phyloP scores from a whole-genome alignment of 1,140 invertebrate genomes.

The Macrobrachium nipponense region DNA sequence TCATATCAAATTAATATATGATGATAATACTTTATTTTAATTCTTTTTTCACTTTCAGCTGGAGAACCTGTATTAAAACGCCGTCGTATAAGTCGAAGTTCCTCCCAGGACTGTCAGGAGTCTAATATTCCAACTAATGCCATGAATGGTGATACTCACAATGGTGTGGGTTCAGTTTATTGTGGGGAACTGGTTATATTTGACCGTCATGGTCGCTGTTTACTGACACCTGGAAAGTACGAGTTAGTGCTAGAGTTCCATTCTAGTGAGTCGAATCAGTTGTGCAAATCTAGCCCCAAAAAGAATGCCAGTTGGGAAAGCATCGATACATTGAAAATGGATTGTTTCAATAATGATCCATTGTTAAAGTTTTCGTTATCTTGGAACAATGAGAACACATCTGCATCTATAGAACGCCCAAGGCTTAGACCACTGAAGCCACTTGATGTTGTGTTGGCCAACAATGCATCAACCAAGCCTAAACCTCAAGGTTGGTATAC shows the following conservation, averaged over 20 bases:
- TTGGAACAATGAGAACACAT: slow-evolving; percentile 47
- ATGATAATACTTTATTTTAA: not conserved
- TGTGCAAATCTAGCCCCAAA: slow-evolving; percentile 58
- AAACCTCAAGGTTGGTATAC: slow-evolving; percentile 53
- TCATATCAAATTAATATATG: too few relatives aligned
- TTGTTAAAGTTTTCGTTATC: slow-evolving; percentile 64
- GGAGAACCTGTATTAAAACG: slow-evolving; percentile 63
- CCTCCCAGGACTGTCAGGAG: slow-evolving; percentile 54
- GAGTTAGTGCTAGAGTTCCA: slow-evolving; percentile 79
- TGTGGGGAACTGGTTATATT: slow-evolving; percentile 88
- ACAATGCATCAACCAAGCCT: slow-evolving; percentile 55
- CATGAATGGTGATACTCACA: slow-evolving; percentile 37
- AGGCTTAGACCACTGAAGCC: slow-evolving; percentile 57
- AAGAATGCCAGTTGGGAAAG: slow-evolving; percentile 81
- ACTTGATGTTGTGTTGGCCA: slow-evolving; percentile 57
- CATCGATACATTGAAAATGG: slow-evolving; percentile 74
- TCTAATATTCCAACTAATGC: slow-evolving; percentile 32
- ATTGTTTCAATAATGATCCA: slow-evolving; percentile 69
- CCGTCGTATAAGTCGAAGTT: slow-evolving; percentile 59
- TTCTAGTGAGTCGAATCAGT: slow-evolving; percentile 60
- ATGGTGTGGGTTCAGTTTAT: slow-evolving; percentile 73
- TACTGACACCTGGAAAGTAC: slow-evolving; percentile 89
- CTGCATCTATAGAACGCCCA: slow-evolving; percentile 34
- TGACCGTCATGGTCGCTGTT: slow-evolving; percentile 88
- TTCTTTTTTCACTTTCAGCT: slow-evolving; percentile 23